Evolutionary conservation across 2,888 invertebrate species (phyloP).

Genomic region (Cryptocheilus praepositus): DNA sequence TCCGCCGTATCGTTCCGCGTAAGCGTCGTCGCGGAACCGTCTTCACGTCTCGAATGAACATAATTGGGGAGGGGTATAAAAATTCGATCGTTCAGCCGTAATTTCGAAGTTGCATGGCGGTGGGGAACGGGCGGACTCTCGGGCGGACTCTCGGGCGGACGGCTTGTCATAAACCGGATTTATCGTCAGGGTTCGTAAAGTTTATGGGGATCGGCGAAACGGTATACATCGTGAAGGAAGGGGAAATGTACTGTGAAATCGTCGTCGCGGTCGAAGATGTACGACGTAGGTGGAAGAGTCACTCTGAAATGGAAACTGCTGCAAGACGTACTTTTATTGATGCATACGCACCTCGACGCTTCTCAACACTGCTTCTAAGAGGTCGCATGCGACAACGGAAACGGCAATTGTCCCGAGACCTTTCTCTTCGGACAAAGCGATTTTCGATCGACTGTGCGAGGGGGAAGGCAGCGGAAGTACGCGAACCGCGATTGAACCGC

Average conservation of each 20-base stretch:
- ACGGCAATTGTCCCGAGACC: no score
- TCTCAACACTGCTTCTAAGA: no score
- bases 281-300: not conserved
- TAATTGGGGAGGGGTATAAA: conserved; percentile 58
- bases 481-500: not conserved
- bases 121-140: conserved; percentile 28
- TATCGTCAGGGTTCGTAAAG: conserved; percentile 64
- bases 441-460: not conserved
- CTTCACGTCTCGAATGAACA: conserved; percentile 14
- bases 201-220: conserved; percentile 67
- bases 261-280: not conserved
- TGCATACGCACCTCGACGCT: not conserved
- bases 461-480: not conserved
- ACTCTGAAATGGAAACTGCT: not conserved
- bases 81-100: conserved; percentile 61
- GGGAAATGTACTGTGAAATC: not conserved
- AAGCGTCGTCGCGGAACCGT: no score
- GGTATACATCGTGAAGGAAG: conserved; percentile 47
- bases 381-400: no score
- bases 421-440: no score
- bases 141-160: conserved; percentile 30
- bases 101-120: conserved; percentile 61
- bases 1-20: not conserved
- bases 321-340: no score
- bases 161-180: conserved; percentile 67